Base-by-base conservation (phyloP, 2,797 vertebrate genomes). In the Anniella stebbinsi region DNA sequence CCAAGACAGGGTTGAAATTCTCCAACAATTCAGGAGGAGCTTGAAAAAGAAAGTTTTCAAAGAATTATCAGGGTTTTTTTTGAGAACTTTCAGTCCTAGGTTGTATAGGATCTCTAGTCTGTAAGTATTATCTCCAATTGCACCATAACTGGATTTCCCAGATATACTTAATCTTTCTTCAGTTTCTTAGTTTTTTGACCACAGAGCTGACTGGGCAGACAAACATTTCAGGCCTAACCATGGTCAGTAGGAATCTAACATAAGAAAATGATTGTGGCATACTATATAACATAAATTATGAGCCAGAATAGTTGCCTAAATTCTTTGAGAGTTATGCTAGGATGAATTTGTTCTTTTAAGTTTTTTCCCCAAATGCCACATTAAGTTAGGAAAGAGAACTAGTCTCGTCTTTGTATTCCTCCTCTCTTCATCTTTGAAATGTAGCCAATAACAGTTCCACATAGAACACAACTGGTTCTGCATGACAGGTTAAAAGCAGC, bases 401-500 rank as follows among this genome's bases (percentile, higher is more conserved):
- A 69, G 5, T 88, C 88, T 33, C 86, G 76, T 76, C 93, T 72
- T 89, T 75, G 7, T 87, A 36, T 87, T 23, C 51, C 75, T 0
- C 25, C 48, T 72, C 23, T 15, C 60, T 86, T 90, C 89, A 66
- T 84, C 88, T 69, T 84, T 75, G 81, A 90, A 92, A 45, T 1
- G 2, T 41, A 91, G 90, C 73, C 92, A 90, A 60, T 90, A 88
- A 76, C 1, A 82, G 87, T 89, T 77, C 69, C 86, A 70, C 73
- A 38, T 72, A 54, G 92, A 94, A 51, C 54, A 1, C 80, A 87
- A 30, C 86, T 38, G 5, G 0, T 95, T 94, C 88, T 93, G 45
- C 0, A 0, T 36, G 90, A 67, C n/a, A 90, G 73, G 87, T 92
- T 92, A 89, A 81, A 94, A 91, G 66, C 87, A 86, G 57, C 51